Evolutionary conservation across 1,140 invertebrate genomes (phyloP).

Genomic region (Hypothenemus hampei): DNA sequence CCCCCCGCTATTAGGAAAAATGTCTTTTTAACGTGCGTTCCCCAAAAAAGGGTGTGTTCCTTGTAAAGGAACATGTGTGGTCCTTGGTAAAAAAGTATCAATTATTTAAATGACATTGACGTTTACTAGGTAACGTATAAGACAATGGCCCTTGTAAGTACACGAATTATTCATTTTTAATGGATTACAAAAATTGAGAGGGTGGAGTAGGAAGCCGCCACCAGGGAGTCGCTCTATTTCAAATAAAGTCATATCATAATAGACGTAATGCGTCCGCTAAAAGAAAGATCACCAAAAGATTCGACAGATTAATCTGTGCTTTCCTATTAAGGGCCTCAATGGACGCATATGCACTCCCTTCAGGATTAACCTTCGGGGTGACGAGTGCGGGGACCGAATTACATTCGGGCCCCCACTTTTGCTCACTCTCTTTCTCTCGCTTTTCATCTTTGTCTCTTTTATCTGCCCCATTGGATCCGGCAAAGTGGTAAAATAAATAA

Average conservation of each 20-base stretch:
- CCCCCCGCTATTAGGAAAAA: background rate
- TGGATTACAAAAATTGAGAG: too few species aligned
- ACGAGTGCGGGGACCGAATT: background rate
- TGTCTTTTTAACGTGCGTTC: background rate
- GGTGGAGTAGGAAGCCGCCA: too few species aligned
- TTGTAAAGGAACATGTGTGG: too few species aligned
- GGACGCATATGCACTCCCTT: conserved; percentile 33
- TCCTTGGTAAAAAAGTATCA: too few species aligned
- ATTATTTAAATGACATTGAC: too few species aligned
- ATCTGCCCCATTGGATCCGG: conserved; percentile 2
- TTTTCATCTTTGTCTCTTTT: too few species aligned
- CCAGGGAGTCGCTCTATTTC: too few species aligned
- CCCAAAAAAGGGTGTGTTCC: background rate
- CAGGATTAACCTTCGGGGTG: conserved; percentile 23
- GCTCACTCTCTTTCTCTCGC: background rate
- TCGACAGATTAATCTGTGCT: conserved; percentile 39
- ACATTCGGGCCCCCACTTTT: background rate
- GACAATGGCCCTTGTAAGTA: too few species aligned
- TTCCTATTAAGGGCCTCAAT: conserved; percentile 37
- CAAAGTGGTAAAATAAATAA: conserved; percentile 20
- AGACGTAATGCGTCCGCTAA: conserved; percentile 36
- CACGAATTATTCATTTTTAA: too few species aligned
- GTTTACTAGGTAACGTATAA: too few species aligned
- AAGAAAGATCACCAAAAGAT: conserved; percentile 39
- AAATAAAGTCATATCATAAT: conserved; percentile 38